Conservation (phyloP, 2,113 vertebrate species). For the Spheniscus mendiculus region DNA sequence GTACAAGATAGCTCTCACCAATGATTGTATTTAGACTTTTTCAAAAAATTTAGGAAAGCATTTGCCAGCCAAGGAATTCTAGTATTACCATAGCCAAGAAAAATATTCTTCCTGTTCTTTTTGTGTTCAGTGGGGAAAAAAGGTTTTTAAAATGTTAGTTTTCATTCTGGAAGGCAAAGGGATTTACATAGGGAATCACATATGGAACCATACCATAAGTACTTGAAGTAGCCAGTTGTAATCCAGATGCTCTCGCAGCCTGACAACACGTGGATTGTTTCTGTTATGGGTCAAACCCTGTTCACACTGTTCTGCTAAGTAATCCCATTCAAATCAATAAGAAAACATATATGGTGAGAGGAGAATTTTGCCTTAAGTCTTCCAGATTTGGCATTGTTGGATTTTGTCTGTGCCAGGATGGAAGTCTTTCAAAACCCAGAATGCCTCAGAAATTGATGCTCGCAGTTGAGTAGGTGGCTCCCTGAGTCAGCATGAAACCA, state of each 20-base stretch:
- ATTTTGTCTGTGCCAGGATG: not conserved
- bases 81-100: not conserved
- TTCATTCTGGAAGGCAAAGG: not conserved
- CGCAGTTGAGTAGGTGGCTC: not conserved
- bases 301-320: not conserved
- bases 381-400: not conserved
- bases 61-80: slow-evolving; percentile 41
- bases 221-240: slow-evolving; percentile 4
- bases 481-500: slow-evolving; percentile 23
- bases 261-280: not conserved
- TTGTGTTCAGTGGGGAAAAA: not conserved
- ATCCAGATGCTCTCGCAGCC: not conserved
- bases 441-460: not conserved
- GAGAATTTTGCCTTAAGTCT: not conserved
- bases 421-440: slow-evolving; percentile 11
- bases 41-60: slow-evolving; percentile 28
- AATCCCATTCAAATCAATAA: not conserved
- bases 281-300: not conserved
- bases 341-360: not conserved
- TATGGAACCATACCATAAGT: not conserved
- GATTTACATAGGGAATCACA: not conserved
- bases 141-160: not conserved
- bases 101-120: slow-evolving; percentile 34
- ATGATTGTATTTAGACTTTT: slow-evolving; percentile 48
- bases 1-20: slow-evolving; percentile 35